phyloP scores from a whole-genome alignment of 2,113 vertebrate genomes.

The Pontoporia blainvillei region DNA sequence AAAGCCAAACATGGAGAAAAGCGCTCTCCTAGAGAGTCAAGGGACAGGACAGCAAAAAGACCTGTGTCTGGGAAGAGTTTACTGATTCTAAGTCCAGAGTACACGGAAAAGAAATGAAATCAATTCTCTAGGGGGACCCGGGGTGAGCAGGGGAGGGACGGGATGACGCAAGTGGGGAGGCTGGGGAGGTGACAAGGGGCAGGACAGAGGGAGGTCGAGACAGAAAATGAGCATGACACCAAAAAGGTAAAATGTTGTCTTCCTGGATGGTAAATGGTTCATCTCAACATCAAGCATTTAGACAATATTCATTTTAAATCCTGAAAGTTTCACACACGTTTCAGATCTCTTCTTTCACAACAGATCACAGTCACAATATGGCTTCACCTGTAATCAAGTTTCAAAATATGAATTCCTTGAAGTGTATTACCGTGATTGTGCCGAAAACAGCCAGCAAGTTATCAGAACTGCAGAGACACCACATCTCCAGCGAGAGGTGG shows the following conservation, averaged over 20 bases:
- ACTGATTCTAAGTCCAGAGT: neutral
- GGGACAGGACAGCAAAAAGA: neutral
- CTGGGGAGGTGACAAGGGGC: neutral
- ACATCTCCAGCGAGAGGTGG: neutral
- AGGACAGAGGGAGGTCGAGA: neutral
- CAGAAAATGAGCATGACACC: neutral
- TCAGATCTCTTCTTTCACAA: conserved; percentile 8
- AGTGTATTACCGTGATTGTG: neutral
- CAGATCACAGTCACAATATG: conserved; percentile 3
- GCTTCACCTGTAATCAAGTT: neutral
- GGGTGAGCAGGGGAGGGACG: neutral
- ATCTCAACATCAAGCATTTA: neutral
- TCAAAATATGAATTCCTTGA: conserved; percentile 3
- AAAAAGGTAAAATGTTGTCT: neutral
- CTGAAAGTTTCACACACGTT: neutral
- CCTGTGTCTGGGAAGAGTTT: neutral
- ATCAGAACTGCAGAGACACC: neutral
- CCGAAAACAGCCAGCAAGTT: neutral
- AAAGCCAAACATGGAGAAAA: neutral
- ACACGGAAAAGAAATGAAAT: neutral
- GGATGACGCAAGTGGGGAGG: neutral
- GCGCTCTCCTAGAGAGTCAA: neutral
- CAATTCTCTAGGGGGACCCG: neutral
- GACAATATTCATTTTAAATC: neutral
- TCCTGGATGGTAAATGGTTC: neutral